Conservation (phyloP, 2,888 invertebrate genomes). For the Oasisia sp. region DNA sequence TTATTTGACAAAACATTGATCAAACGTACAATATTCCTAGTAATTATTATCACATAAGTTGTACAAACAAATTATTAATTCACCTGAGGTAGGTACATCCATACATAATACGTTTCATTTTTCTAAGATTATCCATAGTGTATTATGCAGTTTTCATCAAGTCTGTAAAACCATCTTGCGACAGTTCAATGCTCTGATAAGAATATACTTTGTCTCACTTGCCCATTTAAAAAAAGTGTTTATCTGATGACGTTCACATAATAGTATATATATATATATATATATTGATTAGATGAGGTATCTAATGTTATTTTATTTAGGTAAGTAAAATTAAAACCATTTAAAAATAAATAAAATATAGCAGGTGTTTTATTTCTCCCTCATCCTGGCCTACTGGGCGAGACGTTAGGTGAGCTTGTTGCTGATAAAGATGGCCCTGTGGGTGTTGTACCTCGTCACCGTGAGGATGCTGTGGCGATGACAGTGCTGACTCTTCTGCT, state of each 20-base stretch:
- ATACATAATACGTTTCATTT: background rate
- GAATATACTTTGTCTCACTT: background rate
- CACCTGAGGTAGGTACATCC: background rate
- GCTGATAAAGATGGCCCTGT: background rate
- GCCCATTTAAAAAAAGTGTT: background rate
- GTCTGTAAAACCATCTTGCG: background rate
- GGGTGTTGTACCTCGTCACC: constrained; percentile 71
- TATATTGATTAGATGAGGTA: background rate
- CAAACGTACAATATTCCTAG: too few species aligned
- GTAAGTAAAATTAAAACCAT: background rate
- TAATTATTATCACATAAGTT: too few species aligned
- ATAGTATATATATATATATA: background rate
- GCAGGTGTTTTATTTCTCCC: background rate
- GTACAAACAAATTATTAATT: background rate
- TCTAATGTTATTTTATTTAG: too few species aligned
- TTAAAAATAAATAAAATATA: background rate
- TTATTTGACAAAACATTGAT: background rate
- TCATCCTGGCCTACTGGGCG: constrained; percentile 66
- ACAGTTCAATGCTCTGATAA: background rate
- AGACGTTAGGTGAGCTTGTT: background rate
- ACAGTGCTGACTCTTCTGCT: constrained; percentile 67
- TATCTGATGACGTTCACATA: background rate
- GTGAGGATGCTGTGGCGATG: constrained; percentile 66
- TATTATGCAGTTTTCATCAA: background rate
- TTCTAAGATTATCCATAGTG: background rate